Conservation (phyloP, 2,888 invertebrate species). For the Pollenia amentaria region DNA sequence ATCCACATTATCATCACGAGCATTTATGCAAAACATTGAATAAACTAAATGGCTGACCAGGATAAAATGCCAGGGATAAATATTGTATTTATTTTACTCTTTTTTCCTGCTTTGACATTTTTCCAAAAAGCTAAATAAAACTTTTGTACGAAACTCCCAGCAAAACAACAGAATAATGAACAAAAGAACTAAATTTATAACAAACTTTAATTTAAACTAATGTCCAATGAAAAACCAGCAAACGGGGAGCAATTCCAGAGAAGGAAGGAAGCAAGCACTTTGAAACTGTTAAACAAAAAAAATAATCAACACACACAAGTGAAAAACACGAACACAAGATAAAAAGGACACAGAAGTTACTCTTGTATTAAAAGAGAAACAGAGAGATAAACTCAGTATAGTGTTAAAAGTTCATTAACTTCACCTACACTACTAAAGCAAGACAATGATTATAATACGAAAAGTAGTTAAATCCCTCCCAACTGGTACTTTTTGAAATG, state of each 20-base stretch:
- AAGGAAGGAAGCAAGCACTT: slow-evolving; percentile 27
- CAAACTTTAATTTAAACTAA: slow-evolving; percentile 65
- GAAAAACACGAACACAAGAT: background rate
- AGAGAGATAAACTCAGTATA: background rate
- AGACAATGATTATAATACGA: background rate
- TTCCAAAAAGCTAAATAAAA: slow-evolving; percentile 3
- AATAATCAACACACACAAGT: background rate
- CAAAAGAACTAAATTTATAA: slow-evolving; percentile 59
- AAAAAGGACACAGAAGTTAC: slow-evolving; percentile 1
- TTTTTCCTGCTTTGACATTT: background rate
- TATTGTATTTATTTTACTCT: slow-evolving; percentile 14
- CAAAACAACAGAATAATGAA: slow-evolving; percentile 49
- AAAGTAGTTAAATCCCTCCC: background rate
- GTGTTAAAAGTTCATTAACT: slow-evolving; percentile 67
- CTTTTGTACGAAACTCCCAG: background rate
- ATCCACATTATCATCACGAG: background rate
- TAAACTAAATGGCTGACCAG: slow-evolving; percentile 48
- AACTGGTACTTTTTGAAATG: background rate
- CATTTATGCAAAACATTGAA: slow-evolving; percentile 31
- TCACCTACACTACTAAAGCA: slow-evolving; percentile 35
- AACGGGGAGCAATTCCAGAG: slow-evolving; percentile 1
- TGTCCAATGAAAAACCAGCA: slow-evolving; percentile 44
- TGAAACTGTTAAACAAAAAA: slow-evolving; percentile 24
- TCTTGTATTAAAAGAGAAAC: slow-evolving; percentile 1
- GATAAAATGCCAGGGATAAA: slow-evolving; percentile 28